Evolutionary conservation across 2,888 invertebrate species (phyloP), one percentile per base, ranked within the genome.

Genomic region (Phaonia tiefii): DNA sequence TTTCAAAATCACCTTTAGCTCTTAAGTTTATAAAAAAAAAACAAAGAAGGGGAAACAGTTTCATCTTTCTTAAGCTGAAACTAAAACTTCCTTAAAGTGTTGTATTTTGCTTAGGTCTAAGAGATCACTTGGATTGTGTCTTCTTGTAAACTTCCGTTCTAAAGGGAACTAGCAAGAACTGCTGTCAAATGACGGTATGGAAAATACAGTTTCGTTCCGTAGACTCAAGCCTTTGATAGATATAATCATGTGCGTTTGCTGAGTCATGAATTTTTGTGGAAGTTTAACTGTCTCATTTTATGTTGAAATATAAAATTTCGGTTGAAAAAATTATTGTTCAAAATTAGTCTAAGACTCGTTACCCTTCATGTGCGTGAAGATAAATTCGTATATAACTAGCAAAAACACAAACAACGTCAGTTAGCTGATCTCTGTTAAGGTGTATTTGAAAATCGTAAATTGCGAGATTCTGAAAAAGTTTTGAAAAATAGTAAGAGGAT

Each of bases 211-310:
- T n/a, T n/a, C n/a, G n/a, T n/a, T n/a, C n/a, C n/a, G n/a, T n/a
- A n/a, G 49, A 49, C 20, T 20, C 49, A 49, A 5, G 17, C 8
- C 22, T 49, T 49, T 1, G n/a, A n/a, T n/a, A n/a, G n/a, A n/a
- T n/a, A n/a, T n/a, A n/a, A n/a, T 49, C 15, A 17, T 54, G 63
- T 44, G 58, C n/a, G 46, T 67, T 25, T 69, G 44, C 58, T 56
- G 56, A 60, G 69, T 25, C 22, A 39, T 74, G 39, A 26, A 54
- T 37, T 42, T 26, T 51, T 65, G 65, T 74, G 42, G 65, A 66
- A 49, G 20, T 49, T 20, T 20, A 20, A 49, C 8, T 49, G 49
- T 49, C 49, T 49, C 49, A 20, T 49, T 49, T 49, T 49, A 49
- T 22, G 17, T 37, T 20, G 1, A 49, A 22, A n/a, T n/a, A n/a